These are phyloP conservation scores for Sphyrna mokarran DNA, from an alignment of 2,113 vertebrate genomes.

Conservation along the genomic window DNA sequence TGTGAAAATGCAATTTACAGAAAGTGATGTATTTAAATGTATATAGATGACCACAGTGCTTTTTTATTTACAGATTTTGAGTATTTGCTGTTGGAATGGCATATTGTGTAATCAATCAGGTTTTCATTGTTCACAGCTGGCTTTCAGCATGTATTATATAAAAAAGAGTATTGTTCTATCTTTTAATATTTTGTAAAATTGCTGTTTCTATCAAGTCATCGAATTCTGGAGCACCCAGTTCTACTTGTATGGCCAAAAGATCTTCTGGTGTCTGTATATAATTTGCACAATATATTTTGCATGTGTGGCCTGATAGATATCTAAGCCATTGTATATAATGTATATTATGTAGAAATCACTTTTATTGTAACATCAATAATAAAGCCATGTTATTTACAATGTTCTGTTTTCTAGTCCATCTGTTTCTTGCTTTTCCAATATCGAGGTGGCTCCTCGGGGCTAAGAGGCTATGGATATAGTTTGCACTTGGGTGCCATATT, in stretches of 20 bases:
- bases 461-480: not conserved
- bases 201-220: conserved; percentile 48
- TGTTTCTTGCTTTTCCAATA: not conserved
- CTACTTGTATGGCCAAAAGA: conserved; percentile 46
- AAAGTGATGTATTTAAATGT: conserved; percentile 59
- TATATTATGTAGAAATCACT: conserved; percentile 55
- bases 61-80: conserved; percentile 63
- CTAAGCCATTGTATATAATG: conserved; percentile 61
- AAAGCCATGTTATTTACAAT: conserved; percentile 37
- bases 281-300: conserved; percentile 59
- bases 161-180: conserved; percentile 39
- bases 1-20: conserved; percentile 46
- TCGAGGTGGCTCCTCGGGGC: not conserved
- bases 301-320: conserved; percentile 48
- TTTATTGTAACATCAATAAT: conserved; percentile 37
- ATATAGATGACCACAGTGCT: conserved; percentile 56
- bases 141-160: conserved; percentile 52
- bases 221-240: conserved; percentile 37
- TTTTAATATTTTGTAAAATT: conserved; percentile 60
- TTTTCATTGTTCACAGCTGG: conserved; percentile 26
- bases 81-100: conserved; percentile 18
- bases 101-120: conserved; percentile 4
- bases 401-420: not conserved
- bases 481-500: not conserved
- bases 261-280: conserved; percentile 55